Evolutionary conservation across 2,888 invertebrate genomes (phyloP), one percentile per base, ranked within the genome.

Genomic region (Hipparchia semele): DNA sequence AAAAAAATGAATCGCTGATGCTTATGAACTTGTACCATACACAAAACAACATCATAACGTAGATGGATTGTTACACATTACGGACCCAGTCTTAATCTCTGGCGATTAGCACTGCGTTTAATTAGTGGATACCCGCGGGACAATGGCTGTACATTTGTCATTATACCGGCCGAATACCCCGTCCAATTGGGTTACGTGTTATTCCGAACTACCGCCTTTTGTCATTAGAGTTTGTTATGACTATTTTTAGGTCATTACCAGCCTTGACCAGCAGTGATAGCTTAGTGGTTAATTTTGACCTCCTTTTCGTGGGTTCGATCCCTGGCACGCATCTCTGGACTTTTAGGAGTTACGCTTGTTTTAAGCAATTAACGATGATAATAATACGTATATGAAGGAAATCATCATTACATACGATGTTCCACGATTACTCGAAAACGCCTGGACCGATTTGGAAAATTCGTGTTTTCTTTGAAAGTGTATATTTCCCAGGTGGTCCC

Each of bases 31-130:
- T 84, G 76, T 10, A 68, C 85, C 84, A 81, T 73, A 76, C 64
- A 58, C 69, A 79, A 81, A 80, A 82, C 82, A 82, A 82, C 81
- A 82, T 82, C 87, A 89, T 90, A 91, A 91, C 87, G 84, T 87
- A 91, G 92, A 92, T 89, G 85, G 86, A 92, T 92, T 85, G 89
- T 80, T 77, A 81, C 76, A 86, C 90, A 92, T 92, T 92, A 92
- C 84, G 82, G 80, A 83, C 83, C 86, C 86, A 87, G 84, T 89
- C 91, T 92, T 91, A 92, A 92, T 92, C 90, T 86, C 82, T 77
- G 84, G 85, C 87, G 90, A 92, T 92, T 91, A 91, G 87, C 83
- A 83, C 77, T 79, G 79, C 84, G 87, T 87, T 89, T 92, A 92
- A 92, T 92, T 92, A 90, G 87, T 84, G 80, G 80, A 74, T 73